Evolutionary conservation across 2,113 vertebrate species (phyloP).

Genomic region (Erinaceus europaeus): DNA sequence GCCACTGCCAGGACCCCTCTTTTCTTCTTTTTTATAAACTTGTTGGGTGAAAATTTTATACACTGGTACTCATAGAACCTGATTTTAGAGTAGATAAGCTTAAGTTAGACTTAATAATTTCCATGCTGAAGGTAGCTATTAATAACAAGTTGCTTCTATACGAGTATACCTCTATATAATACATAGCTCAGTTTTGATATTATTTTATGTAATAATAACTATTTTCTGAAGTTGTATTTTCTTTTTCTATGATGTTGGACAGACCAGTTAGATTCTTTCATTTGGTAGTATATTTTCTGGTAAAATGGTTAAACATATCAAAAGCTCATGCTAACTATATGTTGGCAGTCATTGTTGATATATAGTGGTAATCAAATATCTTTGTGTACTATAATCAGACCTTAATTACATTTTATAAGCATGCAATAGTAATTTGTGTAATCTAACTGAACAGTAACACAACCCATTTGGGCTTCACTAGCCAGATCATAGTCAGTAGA

Average conservation of each 20-base stretch:
- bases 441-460: conserved; percentile 27
- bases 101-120: background rate
- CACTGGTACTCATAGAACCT: background rate
- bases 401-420: conserved; percentile 42
- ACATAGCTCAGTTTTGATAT: too few species aligned
- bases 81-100: conserved; percentile 27
- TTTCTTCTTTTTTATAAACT: too few species aligned
- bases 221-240: background rate
- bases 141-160: conserved; percentile 29
- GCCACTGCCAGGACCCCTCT: too few species aligned
- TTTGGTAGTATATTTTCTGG: background rate
- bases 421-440: conserved; percentile 25
- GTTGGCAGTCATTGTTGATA: too few species aligned
- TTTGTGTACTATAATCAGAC: conserved; percentile 31
- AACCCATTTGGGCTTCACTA: background rate
- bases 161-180: too few species aligned
- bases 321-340: too few species aligned
- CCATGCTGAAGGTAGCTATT: conserved; percentile 4
- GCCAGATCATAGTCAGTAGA: background rate
- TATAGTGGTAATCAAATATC: conserved; percentile 28
- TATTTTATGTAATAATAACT: background rate
- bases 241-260: conserved; percentile 14
- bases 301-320: too few species aligned
- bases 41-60: background rate
- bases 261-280: conserved; percentile 38